phyloP scores from a whole-genome alignment of 2,797 vertebrate genomes.

The Chiloscyllium punctatum region DNA sequence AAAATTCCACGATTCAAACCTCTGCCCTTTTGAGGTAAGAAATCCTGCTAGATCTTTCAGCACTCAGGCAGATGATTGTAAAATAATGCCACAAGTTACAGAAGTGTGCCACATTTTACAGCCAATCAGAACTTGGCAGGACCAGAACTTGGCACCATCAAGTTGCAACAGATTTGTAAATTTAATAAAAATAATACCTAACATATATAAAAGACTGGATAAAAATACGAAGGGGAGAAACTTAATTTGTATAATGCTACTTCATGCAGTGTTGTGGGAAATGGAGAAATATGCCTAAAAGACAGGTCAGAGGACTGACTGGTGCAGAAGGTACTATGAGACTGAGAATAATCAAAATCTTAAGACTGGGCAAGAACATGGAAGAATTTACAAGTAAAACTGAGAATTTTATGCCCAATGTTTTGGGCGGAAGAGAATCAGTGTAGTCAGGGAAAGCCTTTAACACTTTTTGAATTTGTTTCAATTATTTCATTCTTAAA shows the following conservation, averaged over 20 bases:
- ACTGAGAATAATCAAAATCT: not conserved
- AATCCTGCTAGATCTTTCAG: no score
- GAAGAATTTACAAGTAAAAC: not conserved
- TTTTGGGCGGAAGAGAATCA: not conserved
- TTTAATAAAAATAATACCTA: not conserved
- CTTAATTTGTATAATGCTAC: not conserved
- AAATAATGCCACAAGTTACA: no score
- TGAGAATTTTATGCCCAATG: not conserved
- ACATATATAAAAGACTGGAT: not conserved
- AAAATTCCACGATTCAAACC: no score
- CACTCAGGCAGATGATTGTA: no score
- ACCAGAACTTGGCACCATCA: not conserved
- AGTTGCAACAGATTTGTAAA: not conserved
- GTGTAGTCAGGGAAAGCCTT: not conserved
- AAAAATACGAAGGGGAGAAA: not conserved
- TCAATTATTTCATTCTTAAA: not conserved
- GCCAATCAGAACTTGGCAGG: no score
- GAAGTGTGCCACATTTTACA: no score
- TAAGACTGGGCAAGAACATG: not conserved
- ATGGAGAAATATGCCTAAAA: not conserved
- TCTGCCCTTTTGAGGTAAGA: no score
- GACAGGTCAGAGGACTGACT: not conserved
- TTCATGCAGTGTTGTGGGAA: not conserved
- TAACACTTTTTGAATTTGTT: not conserved
- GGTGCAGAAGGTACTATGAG: not conserved